These are phyloP conservation scores for Suricata suricatta DNA, from an alignment of 2,113 vertebrate genomes.

Conservation along the genomic window DNA sequence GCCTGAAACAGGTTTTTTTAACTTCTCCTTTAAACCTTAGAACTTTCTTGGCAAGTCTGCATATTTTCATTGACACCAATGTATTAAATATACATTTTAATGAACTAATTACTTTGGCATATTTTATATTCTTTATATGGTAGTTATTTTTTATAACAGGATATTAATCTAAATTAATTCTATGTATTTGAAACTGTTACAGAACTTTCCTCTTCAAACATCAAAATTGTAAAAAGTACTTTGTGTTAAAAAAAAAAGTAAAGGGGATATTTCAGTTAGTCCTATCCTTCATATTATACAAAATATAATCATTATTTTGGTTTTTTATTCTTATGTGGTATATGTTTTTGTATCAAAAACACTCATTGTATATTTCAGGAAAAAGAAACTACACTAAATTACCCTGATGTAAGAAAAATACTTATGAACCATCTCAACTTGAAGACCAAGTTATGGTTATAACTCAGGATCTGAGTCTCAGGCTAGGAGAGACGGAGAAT, in stretches of 20 bases:
- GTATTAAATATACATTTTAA: constrained; percentile 83
- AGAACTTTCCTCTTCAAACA: constrained; percentile 54
- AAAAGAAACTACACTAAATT: constrained; percentile 59
- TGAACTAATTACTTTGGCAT: constrained; percentile 70
- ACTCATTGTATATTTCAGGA: constrained; percentile 68
- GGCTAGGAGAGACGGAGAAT: constrained; percentile 2
- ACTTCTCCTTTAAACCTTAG: constrained; percentile 64
- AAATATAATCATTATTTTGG: constrained; percentile 72
- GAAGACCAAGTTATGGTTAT: neutral
- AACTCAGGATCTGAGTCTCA: constrained; percentile 42
- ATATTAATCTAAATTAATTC: constrained; percentile 74
- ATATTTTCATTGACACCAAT: constrained; percentile 78
- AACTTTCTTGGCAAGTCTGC: constrained; percentile 60
- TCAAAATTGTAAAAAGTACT: constrained; percentile 44
- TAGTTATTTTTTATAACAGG: constrained; percentile 84
- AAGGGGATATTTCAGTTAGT: constrained; percentile 45
- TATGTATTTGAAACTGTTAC: constrained; percentile 76
- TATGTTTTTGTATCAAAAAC: constrained; percentile 83
- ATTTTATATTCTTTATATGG: constrained; percentile 79
- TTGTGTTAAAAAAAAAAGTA: neutral
- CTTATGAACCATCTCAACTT: constrained; percentile 51
- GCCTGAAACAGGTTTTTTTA: constrained; percentile 61
- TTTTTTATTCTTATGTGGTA: constrained; percentile 76
- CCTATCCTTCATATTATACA: constrained; percentile 68
- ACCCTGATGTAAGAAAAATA: constrained; percentile 51